phyloP scores from a whole-genome alignment of 2,797 vertebrate species.

The Bufotes viridis region DNA sequence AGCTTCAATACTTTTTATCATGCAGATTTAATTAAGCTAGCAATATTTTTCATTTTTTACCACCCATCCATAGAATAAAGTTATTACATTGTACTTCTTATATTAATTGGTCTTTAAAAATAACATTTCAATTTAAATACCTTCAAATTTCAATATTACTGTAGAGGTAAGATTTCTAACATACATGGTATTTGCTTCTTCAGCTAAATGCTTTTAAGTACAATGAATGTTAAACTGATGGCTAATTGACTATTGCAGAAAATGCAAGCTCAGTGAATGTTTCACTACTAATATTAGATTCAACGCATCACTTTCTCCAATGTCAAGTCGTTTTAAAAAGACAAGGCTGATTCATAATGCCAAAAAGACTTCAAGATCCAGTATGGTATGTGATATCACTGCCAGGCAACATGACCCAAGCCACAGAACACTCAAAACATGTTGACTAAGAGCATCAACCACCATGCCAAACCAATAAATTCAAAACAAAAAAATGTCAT shows the following conservation, averaged over 20 bases:
- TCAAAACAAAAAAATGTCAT: no score
- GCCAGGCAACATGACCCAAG: not conserved
- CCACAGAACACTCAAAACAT: not conserved
- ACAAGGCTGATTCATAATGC: not conserved
- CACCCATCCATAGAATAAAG: constrained; percentile 57
- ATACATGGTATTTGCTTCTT: constrained; percentile 29
- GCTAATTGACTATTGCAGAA: constrained; percentile 29
- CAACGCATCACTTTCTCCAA: not conserved
- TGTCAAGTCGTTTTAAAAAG: not conserved
- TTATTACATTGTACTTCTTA: constrained; percentile 52
- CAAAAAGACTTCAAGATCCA: not conserved
- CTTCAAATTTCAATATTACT: constrained; percentile 40
- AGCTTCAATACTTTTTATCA: constrained; percentile 60
- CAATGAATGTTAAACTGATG: constrained; percentile 22
- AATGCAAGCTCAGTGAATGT: constrained; percentile 16
- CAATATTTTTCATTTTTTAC: constrained; percentile 59
- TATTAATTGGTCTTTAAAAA: constrained; percentile 59
- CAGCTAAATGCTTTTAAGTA: constrained; percentile 20
- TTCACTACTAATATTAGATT: constrained; percentile 5
- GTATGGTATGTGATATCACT: not conserved
- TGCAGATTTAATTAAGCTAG: constrained; percentile 61
- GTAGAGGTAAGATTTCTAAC: constrained; percentile 20
- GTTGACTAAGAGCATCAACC: not conserved
- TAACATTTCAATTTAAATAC: constrained; percentile 56
- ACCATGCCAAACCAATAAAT: no score